These are phyloP conservation scores for Sinohyriopsis cumingii DNA, from an alignment of 2,888 invertebrate genomes.

Conservation along the genomic window DNA sequence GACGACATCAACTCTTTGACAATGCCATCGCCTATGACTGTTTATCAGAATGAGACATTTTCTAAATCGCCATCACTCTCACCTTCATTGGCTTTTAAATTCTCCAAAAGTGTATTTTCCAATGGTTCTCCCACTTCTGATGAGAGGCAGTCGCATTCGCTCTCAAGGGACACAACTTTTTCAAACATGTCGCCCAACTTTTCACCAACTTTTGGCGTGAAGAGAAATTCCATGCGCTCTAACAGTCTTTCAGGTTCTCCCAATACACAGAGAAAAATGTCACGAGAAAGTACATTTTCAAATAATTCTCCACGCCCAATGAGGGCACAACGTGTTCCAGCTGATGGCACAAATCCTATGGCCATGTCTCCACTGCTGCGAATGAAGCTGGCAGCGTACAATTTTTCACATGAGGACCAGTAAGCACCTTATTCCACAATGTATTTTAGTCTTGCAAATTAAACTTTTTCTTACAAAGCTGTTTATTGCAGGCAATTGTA, in stretches of 20 bases:
- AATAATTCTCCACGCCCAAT: slow-evolving; percentile 31
- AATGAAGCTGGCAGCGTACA: slow-evolving; percentile 38
- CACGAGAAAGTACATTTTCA: slow-evolving; percentile 37
- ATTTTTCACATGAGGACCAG: slow-evolving; percentile 30
- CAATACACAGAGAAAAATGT: slow-evolving; percentile 33
- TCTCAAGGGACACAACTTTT: slow-evolving; percentile 13
- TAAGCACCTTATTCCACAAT: no score
- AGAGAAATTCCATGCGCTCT: slow-evolving; percentile 11
- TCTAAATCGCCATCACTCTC: slow-evolving; percentile 17
- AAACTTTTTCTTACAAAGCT: no score
- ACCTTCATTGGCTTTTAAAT: slow-evolving; percentile 11
- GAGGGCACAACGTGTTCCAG: slow-evolving; percentile 27
- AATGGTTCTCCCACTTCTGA: slow-evolving; percentile 28
- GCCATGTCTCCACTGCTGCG: slow-evolving; percentile 36
- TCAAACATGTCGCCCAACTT: slow-evolving; percentile 20
- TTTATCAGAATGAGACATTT: slow-evolving; percentile 24
- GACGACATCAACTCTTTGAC: slow-evolving; percentile 44
- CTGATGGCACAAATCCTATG: slow-evolving; percentile 34
- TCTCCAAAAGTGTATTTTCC: slow-evolving; percentile 18
- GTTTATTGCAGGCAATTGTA: no score
- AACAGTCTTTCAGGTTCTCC: slow-evolving; percentile 19
- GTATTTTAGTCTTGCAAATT: no score
- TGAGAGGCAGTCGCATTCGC: slow-evolving; percentile 26
- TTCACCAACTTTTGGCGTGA: slow-evolving; percentile 26
- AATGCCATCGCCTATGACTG: slow-evolving; percentile 6